These are phyloP conservation scores for Osmoderma eremita DNA, from an alignment of 2,888 invertebrate genomes.

Conservation along the genomic window DNA sequence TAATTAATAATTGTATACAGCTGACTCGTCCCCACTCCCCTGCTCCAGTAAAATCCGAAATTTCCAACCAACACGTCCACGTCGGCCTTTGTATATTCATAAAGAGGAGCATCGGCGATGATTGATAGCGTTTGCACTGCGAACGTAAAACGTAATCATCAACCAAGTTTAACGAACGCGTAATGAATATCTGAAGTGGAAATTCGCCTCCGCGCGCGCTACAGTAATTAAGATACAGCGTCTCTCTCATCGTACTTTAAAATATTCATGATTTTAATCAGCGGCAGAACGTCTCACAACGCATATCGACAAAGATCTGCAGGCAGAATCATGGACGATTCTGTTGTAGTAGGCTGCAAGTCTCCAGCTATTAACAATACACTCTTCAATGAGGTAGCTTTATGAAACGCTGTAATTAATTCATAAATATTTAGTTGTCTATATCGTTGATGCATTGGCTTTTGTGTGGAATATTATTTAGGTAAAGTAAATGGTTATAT, in stretches of 20 bases:
- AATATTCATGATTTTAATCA: conserved; percentile 45
- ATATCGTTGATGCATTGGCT: neutral
- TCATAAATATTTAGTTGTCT: conserved; percentile 11
- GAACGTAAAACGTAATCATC: conserved; percentile 52
- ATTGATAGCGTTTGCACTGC: conserved; percentile 52
- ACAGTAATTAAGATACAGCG: conserved; percentile 47
- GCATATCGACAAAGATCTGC: conserved; percentile 39
- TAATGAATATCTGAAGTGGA: conserved; percentile 53
- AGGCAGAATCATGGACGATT: conserved; percentile 3
- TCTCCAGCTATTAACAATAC: conserved; percentile 7
- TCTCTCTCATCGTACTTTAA: conserved; percentile 37
- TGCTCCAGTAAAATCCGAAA: conserved; percentile 9
- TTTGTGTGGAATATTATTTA: neutral
- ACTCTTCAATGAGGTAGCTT: neutral
- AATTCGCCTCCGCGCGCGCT: conserved; percentile 47
- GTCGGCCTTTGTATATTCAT: conserved; percentile 49
- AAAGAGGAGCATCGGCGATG: conserved; percentile 51
- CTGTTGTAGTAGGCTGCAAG: neutral
- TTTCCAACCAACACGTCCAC: neutral
- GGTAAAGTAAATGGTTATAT: too few relatives aligned
- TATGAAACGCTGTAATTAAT: conserved; percentile 20
- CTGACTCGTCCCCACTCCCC: conserved; percentile 45
- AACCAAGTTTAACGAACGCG: conserved; percentile 53
- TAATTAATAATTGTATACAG: conserved; percentile 53
- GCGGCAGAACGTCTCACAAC: conserved; percentile 29